Evolutionary conservation across 2,113 vertebrate species (phyloP).

Genomic region (Bos javanicus): DNA sequence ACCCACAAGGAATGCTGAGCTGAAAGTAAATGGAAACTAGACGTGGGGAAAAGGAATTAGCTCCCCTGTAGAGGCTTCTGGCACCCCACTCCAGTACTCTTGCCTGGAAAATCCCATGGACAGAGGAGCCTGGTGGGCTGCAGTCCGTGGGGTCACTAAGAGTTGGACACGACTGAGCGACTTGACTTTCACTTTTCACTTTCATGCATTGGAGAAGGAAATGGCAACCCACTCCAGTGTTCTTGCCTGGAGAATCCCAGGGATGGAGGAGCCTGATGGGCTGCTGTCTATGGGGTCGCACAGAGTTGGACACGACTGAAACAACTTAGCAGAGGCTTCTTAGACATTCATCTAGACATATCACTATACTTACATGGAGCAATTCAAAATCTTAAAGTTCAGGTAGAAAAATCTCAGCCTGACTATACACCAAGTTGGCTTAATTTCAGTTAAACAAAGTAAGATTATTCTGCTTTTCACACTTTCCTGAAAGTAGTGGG

Average conservation of each 20-base stretch:
- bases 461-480: background rate
- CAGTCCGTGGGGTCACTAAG: too few species aligned
- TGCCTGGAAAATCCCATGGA: too few species aligned
- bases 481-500: background rate
- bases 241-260: too few species aligned
- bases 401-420: background rate
- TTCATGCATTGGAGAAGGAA: too few species aligned
- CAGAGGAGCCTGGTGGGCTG: too few species aligned
- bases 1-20: background rate
- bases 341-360: background rate
- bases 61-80: background rate
- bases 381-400: background rate
- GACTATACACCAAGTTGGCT: background rate
- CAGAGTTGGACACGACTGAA: too few species aligned
- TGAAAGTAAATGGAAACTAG: background rate
- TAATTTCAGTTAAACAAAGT: background rate
- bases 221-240: too few species aligned
- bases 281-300: too few species aligned
- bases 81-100: too few species aligned
- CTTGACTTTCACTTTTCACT: too few species aligned
- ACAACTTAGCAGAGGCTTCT: background rate
- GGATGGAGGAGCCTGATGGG: too few species aligned
- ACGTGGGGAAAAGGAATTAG: background rate
- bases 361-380: background rate
- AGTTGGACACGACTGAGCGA: too few species aligned